Base-by-base conservation (phyloP, 2,797 vertebrate species). In the Euphonia xanthogaster region DNA sequence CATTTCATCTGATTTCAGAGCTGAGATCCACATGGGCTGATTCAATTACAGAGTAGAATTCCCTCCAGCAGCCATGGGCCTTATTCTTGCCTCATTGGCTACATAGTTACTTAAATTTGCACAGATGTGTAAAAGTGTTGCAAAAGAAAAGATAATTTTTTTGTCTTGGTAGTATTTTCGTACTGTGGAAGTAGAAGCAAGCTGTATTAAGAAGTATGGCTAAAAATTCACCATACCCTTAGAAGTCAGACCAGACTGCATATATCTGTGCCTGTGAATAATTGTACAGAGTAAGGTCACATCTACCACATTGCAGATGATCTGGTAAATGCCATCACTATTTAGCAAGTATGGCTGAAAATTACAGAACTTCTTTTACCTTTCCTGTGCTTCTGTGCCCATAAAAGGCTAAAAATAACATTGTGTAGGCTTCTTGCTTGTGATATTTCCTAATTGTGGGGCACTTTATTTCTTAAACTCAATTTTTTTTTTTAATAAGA, bases 261-360 rank as follows among this genome's bases (percentile, higher is more conserved):
- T 30, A 5, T 35, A 67, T 57, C 50, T 88, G 37, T 90, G 90
- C 47, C 50, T 62, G 3, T 20, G 40, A 15, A 16, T 63, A 33
- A 60, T 68, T 53, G 28, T 76, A 63, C 50, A 70, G 24, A 44
- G 35, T 58, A 66, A 70, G 50, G 31, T 58, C 3, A 0, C 4
- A 4, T 81, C n/a, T 61, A 44, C 31, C 39, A 48, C 54, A 23
- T 0, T 47, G 61, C 61, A 88, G 47, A 47, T 71, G 21, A 60
- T 42, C 22, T 78, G 42, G 24, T 58, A 42, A 28, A 10, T 82
- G 60, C 23, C 30, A 14, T 53, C 40, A 22, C 48, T 61, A 23
- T 67, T 73, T 67, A 74, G 42, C 74, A 92, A 82, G 66, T 82
- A 57, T 3, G 67, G 25, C n/a, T 57, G 40, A 77, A 89, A 85